Evolutionary conservation across 2,113 vertebrate species (phyloP), one percentile per base, ranked within the genome.

Genomic region (Notothenia rossii): DNA sequence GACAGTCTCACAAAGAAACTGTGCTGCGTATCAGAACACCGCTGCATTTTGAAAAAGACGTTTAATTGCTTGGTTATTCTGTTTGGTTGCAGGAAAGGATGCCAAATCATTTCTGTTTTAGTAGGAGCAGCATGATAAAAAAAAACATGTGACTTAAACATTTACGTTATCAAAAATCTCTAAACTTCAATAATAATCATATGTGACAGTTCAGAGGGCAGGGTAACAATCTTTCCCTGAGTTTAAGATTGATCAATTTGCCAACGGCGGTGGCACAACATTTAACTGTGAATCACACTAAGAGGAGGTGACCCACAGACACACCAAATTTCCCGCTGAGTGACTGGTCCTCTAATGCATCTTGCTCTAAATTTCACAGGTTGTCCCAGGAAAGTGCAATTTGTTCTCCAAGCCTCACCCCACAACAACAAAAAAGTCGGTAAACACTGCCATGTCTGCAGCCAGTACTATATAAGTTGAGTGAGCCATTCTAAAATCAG

Each of bases 271-370:
- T 33, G 61, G 54, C 66, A 71, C 20, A 75, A 67, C 63, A 79
- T 80, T 83, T 70, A 77, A 75, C 75, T 75, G 80, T 87, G 87
- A 91, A 86, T 91, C 89, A 91, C 86, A 87, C 79, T 49, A 50
- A 75, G 51, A n/a, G 25, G 14, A 90, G 75, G 72, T 78, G 88
- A 85, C 22, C 22, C 22, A 22, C 22, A 22, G 22, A 22, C 36
- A 72, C 81, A 75, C 58, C 79, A 86, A 68, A 91, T 85, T 72
- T 89, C 75, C 85, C 71, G 76, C 71, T 75, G 74, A 72, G 72
- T 74, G 64, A 68, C 82, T 83, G 58, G 62, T 22, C 56, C 81
- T 63, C 69, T 83, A 81, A 89, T 70, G 75, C 74, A 82, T 86
- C 79, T 55, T 77, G 75, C 77, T 86, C 73, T 86, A 81, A 86